Evolutionary conservation across 2,113 vertebrate species (phyloP).

Genomic region (Panurus biarmicus): DNA sequence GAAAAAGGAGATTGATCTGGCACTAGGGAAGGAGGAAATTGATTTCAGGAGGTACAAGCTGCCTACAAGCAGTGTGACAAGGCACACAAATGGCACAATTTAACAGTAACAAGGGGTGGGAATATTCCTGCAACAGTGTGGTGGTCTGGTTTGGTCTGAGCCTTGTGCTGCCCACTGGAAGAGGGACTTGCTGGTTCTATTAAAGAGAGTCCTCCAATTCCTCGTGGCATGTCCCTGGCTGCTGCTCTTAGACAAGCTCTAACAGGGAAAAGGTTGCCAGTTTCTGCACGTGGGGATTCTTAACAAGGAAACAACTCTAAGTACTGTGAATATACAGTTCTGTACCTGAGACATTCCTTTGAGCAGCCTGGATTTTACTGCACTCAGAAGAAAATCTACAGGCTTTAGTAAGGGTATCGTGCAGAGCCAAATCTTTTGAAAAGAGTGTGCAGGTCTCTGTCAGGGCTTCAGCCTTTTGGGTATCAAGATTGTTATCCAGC

Average conservation of each 20-base stretch:
- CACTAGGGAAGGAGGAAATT: background rate
- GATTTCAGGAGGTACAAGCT: background rate
- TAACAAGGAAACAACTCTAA: background rate
- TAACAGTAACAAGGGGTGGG: background rate
- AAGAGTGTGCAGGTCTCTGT: background rate
- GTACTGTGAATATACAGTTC: background rate
- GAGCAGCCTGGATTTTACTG: background rate
- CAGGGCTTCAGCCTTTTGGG: background rate
- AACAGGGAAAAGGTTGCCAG: background rate
- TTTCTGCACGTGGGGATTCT: background rate
- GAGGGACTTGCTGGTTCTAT: background rate
- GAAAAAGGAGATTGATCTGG: constrained; percentile 5
- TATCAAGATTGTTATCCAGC: background rate
- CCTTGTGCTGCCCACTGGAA: background rate
- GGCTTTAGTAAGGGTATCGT: background rate
- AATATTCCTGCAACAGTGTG: background rate
- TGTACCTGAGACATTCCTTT: background rate
- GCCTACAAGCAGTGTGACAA: background rate
- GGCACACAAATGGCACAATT: background rate
- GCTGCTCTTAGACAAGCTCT: background rate
- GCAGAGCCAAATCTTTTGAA: background rate
- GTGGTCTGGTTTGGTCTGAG: background rate
- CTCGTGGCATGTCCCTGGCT: background rate
- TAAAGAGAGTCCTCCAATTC: background rate
- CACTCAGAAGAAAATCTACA: background rate